A percentile compares a stretch with the other conserved stretches of the same genome.
Conservation (phyloP, 2,888 invertebrate species). For the Doris montereyensis region DNA sequence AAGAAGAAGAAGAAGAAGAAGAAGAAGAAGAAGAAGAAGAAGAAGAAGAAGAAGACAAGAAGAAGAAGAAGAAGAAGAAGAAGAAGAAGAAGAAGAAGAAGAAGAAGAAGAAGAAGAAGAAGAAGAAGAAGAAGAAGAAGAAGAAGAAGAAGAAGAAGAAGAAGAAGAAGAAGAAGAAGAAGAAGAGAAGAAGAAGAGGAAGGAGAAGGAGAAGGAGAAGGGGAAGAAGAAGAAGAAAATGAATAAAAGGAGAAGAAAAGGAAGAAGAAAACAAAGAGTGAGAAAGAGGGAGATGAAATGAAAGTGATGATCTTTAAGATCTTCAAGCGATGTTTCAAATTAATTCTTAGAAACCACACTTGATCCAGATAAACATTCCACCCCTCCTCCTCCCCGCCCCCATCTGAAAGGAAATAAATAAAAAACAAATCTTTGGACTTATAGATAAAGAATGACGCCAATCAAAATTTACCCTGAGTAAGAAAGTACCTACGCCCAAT, state of each 20-base stretch:
- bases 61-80: not conserved
- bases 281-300: too few relatives aligned
- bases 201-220: too few relatives aligned
- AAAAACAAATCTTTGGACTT: not conserved
- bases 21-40: not conserved
- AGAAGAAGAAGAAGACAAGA: too few relatives aligned
- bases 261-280: too few relatives aligned
- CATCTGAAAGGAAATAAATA: not conserved
- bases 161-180: conserved; percentile 11
- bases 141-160: too few relatives aligned
- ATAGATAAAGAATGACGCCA: not conserved
- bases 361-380: too few relatives aligned
- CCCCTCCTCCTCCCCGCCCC: not conserved
- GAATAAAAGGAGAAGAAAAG: too few relatives aligned
- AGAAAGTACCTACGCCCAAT: not conserved
- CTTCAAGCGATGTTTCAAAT: too few relatives aligned
- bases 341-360: too few relatives aligned
- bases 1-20: conserved; percentile 5
- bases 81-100: not conserved
- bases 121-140: not conserved
- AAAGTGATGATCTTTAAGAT: too few relatives aligned
- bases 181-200: too few relatives aligned
- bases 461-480: not conserved
- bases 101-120: not conserved
- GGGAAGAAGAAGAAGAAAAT: too few relatives aligned